Conservation (phyloP, 2,888 invertebrate species). For the Exocentrus adspersus region DNA sequence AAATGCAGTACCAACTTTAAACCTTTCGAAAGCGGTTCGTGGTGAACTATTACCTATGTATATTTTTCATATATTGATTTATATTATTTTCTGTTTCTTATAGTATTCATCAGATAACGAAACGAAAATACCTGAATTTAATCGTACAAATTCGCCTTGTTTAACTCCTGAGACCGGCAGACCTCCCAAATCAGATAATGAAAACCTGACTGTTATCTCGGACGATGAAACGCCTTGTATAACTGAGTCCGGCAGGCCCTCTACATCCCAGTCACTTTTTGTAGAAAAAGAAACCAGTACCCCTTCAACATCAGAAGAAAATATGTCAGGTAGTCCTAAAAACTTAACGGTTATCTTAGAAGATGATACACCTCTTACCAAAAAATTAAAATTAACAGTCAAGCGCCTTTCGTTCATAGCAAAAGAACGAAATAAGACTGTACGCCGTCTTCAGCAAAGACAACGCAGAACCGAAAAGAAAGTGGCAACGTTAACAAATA, state of each 20-base stretch:
- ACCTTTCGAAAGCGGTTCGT: too few species aligned
- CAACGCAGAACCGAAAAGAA: background rate
- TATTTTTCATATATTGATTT: background rate
- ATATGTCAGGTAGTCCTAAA: too few species aligned
- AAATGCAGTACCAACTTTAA: too few species aligned
- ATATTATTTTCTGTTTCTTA: background rate
- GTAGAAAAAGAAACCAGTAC: too few species aligned
- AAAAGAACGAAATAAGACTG: background rate
- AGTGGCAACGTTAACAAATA: background rate
- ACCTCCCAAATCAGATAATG: too few species aligned
- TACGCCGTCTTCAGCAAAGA: background rate
- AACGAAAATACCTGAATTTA: background rate
- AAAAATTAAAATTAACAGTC: background rate
- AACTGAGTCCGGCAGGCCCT: background rate
- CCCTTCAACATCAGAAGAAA: too few species aligned
- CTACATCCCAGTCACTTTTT: background rate
- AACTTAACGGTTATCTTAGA: too few species aligned
- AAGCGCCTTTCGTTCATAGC: background rate
- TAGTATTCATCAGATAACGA: background rate
- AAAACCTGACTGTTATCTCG: too few species aligned
- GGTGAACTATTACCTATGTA: too few species aligned
- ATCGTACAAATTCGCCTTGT: background rate
- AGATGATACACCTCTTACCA: background rate
- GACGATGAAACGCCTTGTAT: too few species aligned
- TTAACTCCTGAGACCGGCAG: background rate